A percentile compares a stretch with the other conserved stretches of the same genome.
Evolutionary conservation across 2,888 invertebrate species (phyloP).

Genomic region (Cantharis rufa): DNA sequence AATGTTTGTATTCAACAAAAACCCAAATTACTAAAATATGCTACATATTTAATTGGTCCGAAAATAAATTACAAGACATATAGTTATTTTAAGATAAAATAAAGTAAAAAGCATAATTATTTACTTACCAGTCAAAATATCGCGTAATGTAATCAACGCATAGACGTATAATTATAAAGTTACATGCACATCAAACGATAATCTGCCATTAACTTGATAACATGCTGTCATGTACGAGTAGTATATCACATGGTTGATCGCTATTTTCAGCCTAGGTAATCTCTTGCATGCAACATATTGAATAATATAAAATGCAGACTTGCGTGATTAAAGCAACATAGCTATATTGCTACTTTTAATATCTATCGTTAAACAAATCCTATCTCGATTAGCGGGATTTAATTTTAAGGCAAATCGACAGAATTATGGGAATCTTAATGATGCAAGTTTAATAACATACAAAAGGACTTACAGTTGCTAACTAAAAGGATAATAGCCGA

Average conservation of each 20-base stretch:
- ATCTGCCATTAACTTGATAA: slow-evolving; percentile 29
- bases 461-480: slow-evolving; percentile 5
- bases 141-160: slow-evolving; percentile 6
- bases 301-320: slow-evolving; percentile 19
- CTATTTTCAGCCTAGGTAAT: slow-evolving; percentile 26
- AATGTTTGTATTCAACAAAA: not conserved
- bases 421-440: slow-evolving; percentile 8
- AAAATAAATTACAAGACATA: not conserved
- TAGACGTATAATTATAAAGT: slow-evolving; percentile 25
- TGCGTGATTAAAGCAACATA: slow-evolving; percentile 19
- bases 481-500: slow-evolving; percentile 3
- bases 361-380: not conserved
- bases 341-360: not conserved
- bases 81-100: not conserved
- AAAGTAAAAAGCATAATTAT: not conserved
- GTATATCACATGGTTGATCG: slow-evolving; percentile 23
- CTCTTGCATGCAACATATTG: slow-evolving; percentile 25
- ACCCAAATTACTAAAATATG: not conserved
- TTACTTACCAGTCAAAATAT: slow-evolving; percentile 1
- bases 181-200: slow-evolving; percentile 25
- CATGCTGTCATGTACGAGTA: slow-evolving; percentile 25
- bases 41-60: not conserved
- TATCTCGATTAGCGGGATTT: slow-evolving; percentile 7
- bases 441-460: slow-evolving; percentile 12
- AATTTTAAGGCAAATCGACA: slow-evolving; percentile 6